Percentiles rank a stretch among this genome's conserved stretches.
phyloP scores from a whole-genome alignment of 2,113 vertebrate species.

The Coptodon bakossiorum region DNA sequence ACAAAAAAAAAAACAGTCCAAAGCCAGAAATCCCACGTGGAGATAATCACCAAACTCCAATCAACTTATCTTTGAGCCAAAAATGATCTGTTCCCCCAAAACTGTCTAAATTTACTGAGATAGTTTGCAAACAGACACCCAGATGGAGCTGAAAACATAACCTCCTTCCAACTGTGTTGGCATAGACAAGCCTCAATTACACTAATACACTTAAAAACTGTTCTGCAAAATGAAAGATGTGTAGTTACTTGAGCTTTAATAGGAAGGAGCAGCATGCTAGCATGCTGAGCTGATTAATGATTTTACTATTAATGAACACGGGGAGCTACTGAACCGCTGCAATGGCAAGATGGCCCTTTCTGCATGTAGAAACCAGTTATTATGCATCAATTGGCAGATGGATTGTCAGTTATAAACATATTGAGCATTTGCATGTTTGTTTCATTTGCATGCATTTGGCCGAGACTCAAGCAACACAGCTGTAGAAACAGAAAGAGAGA shows the following conservation, averaged over 20 bases:
- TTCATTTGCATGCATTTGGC: not conserved
- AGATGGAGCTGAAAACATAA: conserved; percentile 31
- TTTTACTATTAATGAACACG: not conserved
- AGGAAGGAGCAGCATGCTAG: not conserved
- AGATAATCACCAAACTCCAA: conserved; percentile 1
- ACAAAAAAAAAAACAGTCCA: not conserved
- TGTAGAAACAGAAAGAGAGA: not conserved
- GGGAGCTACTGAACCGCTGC: not conserved
- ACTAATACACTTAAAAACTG: not conserved
- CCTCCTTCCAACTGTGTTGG: conserved; percentile 19
- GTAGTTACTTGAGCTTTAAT: not conserved
- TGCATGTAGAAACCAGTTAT: not conserved
- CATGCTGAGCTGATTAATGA: not conserved
- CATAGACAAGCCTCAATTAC: not conserved
- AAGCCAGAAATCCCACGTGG: conserved; percentile 13
- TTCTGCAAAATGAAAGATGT: not conserved
- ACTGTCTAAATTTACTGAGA: not conserved
- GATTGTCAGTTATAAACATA: not conserved
- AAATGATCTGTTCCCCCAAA: not conserved
- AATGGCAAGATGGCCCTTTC: not conserved
- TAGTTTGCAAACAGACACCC: conserved; percentile 21
- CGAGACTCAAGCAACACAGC: not conserved
- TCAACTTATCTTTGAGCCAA: not conserved
- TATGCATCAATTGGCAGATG: not conserved
- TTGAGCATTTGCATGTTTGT: not conserved